Evolutionary conservation across 2,888 invertebrate species (phyloP).

Genomic region (Homarus gammarus): DNA sequence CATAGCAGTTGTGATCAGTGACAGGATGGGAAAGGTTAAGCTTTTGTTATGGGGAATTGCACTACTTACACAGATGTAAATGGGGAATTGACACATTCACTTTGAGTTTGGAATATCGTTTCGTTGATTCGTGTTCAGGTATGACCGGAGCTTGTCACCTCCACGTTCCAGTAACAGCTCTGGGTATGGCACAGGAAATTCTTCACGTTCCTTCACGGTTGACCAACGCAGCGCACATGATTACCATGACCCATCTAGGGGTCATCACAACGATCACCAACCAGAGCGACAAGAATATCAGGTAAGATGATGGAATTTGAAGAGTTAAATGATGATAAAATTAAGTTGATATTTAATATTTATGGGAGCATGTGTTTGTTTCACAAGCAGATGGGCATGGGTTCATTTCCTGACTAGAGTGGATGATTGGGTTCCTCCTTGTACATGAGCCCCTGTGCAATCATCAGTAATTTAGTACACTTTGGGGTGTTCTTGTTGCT

Average conservation of each 20-base stretch:
- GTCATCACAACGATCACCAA: conserved; percentile 18
- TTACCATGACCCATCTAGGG: conserved; percentile 28
- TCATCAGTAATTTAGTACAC: no score
- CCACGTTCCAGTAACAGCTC: conserved; percentile 90
- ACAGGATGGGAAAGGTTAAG: no score
- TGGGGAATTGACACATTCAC: not conserved
- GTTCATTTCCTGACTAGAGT: no score
- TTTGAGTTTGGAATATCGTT: conserved; percentile 22
- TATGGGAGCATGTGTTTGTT: no score
- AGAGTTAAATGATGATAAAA: no score
- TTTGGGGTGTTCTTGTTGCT: no score
- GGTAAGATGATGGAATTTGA: not conserved
- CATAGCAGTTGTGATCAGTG: no score
- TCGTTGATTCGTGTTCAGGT: conserved; percentile 51
- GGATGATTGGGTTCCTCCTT: no score
- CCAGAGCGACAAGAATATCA: conserved; percentile 14
- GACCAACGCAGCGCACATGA: conserved; percentile 47
- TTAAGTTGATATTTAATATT: no score
- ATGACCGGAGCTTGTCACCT: conserved; percentile 80
- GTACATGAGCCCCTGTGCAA: no score
- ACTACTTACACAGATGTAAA: not conserved
- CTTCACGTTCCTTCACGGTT: conserved; percentile 80
- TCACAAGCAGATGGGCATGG: no score
- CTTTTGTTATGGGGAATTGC: not conserved
- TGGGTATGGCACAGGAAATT: conserved; percentile 89